Evolutionary conservation across 2,797 vertebrate genomes (phyloP), one percentile per base, ranked within the genome.

Genomic region (Danio choprae): DNA sequence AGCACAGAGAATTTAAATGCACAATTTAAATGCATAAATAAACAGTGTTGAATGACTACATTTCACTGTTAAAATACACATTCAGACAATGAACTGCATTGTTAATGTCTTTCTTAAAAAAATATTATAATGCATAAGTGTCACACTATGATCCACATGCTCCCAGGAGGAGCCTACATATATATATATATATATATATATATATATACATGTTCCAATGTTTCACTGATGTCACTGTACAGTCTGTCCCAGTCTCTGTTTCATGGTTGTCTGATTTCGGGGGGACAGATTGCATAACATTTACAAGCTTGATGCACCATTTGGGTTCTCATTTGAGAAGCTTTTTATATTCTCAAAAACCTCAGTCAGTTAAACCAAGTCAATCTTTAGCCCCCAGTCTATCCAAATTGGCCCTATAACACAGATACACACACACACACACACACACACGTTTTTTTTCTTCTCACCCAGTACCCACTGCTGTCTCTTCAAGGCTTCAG

Each of bases 201-300:
- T 46, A 41, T 44, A 43, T 46, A 41, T 44, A 43, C 1, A 36
- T 56, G 44, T 65, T 43, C n/a, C 29, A 63, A 4, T 75, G 48
- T 76, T 55, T 55, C 18, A 6, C 40, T 77, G 63, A 58, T 58
- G 63, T 68, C 74, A 58, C 63, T 58, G 22, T 11, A 77, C 67
- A 70, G 29, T 53, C 40, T 65, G 74, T 77, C 40, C 63, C 10
- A 36, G 60, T 50, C 44, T 75, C n/a, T 64, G 22, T 58, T 58
- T 67, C 63, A 77, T 46, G 41, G 43, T 22, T 58, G 63, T 44
- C 51, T 77, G 63, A 77, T 67, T 77, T 67, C 58, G 29, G 20
- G 63, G 38, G 11, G 63, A 58, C 51, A 77, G 22, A 58, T 77
- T 77, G 51, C 63, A 68, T 77, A 68, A 77, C 51, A 56, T 46